A percentile compares a stretch with the other conserved stretches of the same genome.
phyloP scores from a whole-genome alignment of 2,113 vertebrate genomes.

The Hiodon alosoides region DNA sequence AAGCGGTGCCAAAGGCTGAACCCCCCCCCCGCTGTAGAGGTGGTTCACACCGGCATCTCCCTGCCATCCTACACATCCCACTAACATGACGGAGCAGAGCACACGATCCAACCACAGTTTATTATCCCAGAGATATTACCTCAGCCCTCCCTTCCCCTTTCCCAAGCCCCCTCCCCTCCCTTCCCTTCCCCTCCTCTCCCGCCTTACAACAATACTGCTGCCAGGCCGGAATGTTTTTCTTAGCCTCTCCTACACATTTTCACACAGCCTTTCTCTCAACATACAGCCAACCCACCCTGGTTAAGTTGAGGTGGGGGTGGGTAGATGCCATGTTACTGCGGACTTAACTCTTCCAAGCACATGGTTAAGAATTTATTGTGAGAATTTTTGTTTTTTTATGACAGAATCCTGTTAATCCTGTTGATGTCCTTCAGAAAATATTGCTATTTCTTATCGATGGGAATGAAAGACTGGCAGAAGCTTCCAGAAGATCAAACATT shows the following conservation, averaged over 20 bases:
- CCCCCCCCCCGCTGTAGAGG: constrained; percentile 37
- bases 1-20: constrained; percentile 32
- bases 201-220: constrained; percentile 54
- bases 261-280: constrained; percentile 47
- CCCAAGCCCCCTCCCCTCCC: constrained; percentile 22
- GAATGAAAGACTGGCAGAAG: not conserved
- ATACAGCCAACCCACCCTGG: constrained; percentile 38
- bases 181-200: constrained; percentile 38
- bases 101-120: constrained; percentile 65
- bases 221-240: constrained; percentile 64
- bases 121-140: constrained; percentile 50
- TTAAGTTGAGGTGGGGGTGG: constrained; percentile 27
- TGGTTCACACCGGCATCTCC: constrained; percentile 46
- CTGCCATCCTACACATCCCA: constrained; percentile 51
- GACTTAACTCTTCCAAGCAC: constrained; percentile 23
- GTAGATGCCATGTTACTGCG: constrained; percentile 21
- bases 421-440: not conserved
- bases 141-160: constrained; percentile 45
- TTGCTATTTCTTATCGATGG: not conserved
- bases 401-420: not conserved
- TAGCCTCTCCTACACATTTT: constrained; percentile 78
- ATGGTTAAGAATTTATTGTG: not conserved
- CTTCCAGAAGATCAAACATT: not conserved
- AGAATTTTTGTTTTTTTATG: not conserved
- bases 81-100: constrained; percentile 63